Conservation (phyloP, 2,888 invertebrate species). For the Stenurella melanura region DNA sequence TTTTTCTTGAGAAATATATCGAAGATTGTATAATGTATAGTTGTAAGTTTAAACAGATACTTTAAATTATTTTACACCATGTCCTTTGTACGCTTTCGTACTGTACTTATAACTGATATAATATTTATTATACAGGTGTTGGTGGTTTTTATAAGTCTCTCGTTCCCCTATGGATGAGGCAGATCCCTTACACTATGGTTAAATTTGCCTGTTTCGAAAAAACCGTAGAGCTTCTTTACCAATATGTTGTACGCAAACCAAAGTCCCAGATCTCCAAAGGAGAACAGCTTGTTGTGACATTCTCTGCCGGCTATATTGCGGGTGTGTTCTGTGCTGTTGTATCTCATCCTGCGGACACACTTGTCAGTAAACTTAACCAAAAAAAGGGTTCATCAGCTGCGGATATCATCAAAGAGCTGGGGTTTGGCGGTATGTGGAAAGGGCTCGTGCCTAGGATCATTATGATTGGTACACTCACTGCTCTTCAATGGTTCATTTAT, state of each 20-base stretch:
- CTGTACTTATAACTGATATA: too few relatives aligned
- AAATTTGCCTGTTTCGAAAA: slow-evolving; percentile 99
- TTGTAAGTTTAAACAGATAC: too few relatives aligned
- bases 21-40: too few relatives aligned
- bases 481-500: slow-evolving; percentile 98
- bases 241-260: slow-evolving; percentile 94
- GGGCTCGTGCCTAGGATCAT: slow-evolving; percentile 94
- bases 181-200: slow-evolving; percentile 99
- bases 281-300: slow-evolving; percentile 96
- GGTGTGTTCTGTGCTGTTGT: slow-evolving; percentile 99
- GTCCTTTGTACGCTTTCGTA: too few relatives aligned
- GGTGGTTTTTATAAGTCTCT: slow-evolving; percentile 93
- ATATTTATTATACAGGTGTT: slow-evolving; percentile 73
- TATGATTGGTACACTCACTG: slow-evolving; percentile 99
- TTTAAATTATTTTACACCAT: too few relatives aligned
- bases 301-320: slow-evolving; percentile 96
- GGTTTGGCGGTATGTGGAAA: slow-evolving; percentile 88
- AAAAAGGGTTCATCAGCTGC: slow-evolving; percentile 86
- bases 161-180: slow-evolving; percentile 97
- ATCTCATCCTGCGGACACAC: slow-evolving; percentile 98
- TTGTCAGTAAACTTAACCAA: slow-evolving; percentile 98
- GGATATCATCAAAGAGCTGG: slow-evolving; percentile 85
- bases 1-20: too few relatives aligned
- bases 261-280: slow-evolving; percentile 91
- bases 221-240: slow-evolving; percentile 94